These are phyloP conservation scores for Atherinomorus stipes DNA, from an alignment of 2,113 vertebrate genomes.

Conservation along the genomic window DNA sequence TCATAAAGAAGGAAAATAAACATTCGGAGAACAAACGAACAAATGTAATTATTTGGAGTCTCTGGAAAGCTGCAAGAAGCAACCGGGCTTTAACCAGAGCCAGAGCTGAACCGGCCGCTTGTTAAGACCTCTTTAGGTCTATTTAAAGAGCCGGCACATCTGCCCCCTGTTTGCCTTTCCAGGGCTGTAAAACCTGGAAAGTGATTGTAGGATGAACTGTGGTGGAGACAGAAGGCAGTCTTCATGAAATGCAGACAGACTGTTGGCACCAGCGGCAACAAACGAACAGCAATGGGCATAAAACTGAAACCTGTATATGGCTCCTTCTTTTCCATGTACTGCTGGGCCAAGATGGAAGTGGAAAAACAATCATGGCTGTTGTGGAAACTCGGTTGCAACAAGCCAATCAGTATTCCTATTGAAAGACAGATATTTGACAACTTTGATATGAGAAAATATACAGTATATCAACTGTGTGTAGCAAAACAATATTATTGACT, in stretches of 20 bases:
- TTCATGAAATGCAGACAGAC: conserved; percentile 41
- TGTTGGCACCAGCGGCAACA: conserved; percentile 37
- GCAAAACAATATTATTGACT: too few relatives aligned
- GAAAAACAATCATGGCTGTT: conserved; percentile 16
- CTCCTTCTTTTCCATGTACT: conserved; percentile 2
- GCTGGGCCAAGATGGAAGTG: conserved; percentile 16
- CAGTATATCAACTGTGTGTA: too few relatives aligned
- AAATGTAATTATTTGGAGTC: neutral
- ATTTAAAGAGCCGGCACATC: conserved; percentile 71
- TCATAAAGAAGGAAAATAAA: conserved; percentile 4
- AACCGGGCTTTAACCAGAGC: conserved; percentile 32
- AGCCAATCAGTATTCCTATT: neutral
- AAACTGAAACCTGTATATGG: conserved; percentile 32
- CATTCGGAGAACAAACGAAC: neutral
- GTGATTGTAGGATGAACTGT: conserved; percentile 46
- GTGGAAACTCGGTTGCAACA: conserved; percentile 8
- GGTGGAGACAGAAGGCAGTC: conserved; percentile 26
- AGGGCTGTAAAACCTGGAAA: conserved; percentile 70
- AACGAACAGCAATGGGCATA: conserved; percentile 30
- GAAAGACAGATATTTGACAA: neutral
- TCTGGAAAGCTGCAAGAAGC: conserved; percentile 23
- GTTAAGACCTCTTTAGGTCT: conserved; percentile 68
- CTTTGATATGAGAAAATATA: too few relatives aligned
- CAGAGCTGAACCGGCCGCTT: conserved; percentile 35
- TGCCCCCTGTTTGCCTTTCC: conserved; percentile 76